These are phyloP conservation scores for Cromileptes altivelis DNA, from an alignment of 2,113 vertebrate genomes.

Conservation along the genomic window DNA sequence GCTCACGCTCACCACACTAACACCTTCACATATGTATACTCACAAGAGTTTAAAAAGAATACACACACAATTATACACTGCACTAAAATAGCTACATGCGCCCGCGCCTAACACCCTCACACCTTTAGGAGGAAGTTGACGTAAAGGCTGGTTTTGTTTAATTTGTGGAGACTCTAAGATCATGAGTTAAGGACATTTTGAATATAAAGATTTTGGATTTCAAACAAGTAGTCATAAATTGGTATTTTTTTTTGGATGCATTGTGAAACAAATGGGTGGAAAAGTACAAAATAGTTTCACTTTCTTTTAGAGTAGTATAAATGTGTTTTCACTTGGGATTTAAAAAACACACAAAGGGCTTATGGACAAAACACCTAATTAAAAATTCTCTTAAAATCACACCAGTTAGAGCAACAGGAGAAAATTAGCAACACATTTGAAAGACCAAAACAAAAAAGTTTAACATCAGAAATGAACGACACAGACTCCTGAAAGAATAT, in stretches of 20 bases:
- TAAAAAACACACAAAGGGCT: constrained; percentile 6
- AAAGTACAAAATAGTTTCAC: constrained; percentile 3
- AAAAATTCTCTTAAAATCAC: constrained; percentile 17
- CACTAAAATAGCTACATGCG: constrained; percentile 28
- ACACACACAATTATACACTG: constrained; percentile 34
- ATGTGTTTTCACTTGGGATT: constrained; percentile 10
- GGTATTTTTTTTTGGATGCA: no score
- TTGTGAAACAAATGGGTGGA: constrained; percentile 10
- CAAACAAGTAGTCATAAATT: no score
- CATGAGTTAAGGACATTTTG: background rate
- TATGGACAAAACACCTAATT: constrained; percentile 3
- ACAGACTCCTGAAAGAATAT: constrained; percentile 4
- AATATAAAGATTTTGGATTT: background rate
- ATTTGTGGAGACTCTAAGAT: background rate
- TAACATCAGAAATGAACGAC: background rate
- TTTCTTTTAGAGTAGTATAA: constrained; percentile 9
- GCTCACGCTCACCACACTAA: constrained; percentile 62
- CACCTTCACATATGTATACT: constrained; percentile 74
- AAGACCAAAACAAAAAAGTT: background rate
- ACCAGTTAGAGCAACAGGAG: background rate
- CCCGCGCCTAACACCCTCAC: constrained; percentile 36
- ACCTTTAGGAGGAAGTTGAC: constrained; percentile 14
- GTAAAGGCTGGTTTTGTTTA: background rate
- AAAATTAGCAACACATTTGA: background rate
- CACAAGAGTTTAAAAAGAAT: constrained; percentile 47